These are phyloP conservation scores for Chloroclysta siterata DNA, from an alignment of 2,888 invertebrate genomes.

Conservation along the genomic window DNA sequence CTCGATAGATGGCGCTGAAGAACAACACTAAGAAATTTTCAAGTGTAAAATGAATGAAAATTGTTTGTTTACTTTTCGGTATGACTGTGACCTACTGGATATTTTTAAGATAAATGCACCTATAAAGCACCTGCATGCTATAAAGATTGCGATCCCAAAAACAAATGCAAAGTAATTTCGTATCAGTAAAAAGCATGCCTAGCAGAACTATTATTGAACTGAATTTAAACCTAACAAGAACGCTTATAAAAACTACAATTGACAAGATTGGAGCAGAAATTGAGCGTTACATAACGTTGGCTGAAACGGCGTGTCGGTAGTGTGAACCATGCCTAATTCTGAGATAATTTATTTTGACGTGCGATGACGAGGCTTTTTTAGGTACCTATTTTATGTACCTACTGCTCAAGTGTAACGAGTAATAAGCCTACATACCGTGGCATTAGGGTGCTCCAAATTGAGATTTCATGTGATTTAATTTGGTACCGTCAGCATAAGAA, in stretches of 20 bases:
- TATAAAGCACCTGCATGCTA: too few relatives aligned
- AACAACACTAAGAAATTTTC: too few relatives aligned
- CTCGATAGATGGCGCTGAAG: too few relatives aligned
- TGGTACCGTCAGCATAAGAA: not conserved
- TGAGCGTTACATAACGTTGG: constrained; percentile 1
- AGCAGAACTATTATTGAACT: not conserved
- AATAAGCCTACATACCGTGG: constrained; percentile 21
- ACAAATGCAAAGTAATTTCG: not conserved
- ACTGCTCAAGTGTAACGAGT: constrained; percentile 29
- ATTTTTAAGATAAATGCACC: too few relatives aligned
- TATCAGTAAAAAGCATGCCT: not conserved
- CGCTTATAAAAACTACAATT: not conserved
- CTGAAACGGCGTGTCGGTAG: constrained; percentile 3
- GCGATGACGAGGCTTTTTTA: constrained; percentile 36
- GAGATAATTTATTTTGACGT: constrained; percentile 34
- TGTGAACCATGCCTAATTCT: constrained; percentile 29
- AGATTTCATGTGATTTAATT: constrained; percentile 16
- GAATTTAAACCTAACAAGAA: not conserved
- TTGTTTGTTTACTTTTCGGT: too few relatives aligned
- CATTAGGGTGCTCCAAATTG: constrained; percentile 22
- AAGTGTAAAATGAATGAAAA: too few relatives aligned
- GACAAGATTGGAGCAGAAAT: constrained; percentile 3
- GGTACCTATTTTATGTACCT: too few relatives aligned
- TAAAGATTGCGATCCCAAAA: not conserved
- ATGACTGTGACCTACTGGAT: too few relatives aligned